These are phyloP conservation scores for Gari tellinella DNA, from an alignment of 2,888 invertebrate genomes.

Conservation along the genomic window DNA sequence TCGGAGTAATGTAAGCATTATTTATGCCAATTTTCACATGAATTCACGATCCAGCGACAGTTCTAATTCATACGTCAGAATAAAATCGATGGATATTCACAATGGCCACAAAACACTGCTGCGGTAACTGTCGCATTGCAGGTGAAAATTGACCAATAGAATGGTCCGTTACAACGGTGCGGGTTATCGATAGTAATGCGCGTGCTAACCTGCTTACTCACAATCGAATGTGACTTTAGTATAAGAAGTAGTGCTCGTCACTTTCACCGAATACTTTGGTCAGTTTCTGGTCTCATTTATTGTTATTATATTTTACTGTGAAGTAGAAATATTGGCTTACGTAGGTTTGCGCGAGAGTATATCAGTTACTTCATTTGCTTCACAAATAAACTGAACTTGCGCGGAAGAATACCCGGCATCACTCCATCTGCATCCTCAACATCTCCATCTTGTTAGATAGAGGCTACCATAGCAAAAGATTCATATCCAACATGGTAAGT, in stretches of 20 bases:
- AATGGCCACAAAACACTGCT: conserved; percentile 61
- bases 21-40: too few species aligned
- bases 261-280: not conserved
- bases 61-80: conserved; percentile 12
- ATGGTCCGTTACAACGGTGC: conserved; percentile 45
- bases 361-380: too few species aligned
- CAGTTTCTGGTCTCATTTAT: too few species aligned
- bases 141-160: conserved; percentile 63
- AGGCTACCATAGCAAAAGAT: not conserved
- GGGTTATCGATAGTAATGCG: conserved; percentile 13
- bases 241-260: conserved; percentile 15
- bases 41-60: conserved; percentile 13
- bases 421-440: conserved; percentile 27
- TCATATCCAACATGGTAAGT: conserved; percentile 25
- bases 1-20: too few species aligned
- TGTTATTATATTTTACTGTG: too few species aligned
- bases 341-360: too few species aligned
- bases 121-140: conserved; percentile 87
- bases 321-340: too few species aligned
- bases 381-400: not conserved
- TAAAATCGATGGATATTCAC: conserved; percentile 9
- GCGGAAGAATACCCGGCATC: conserved; percentile 26
- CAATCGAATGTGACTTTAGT: not conserved
- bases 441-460: conserved; percentile 4
- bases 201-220: conserved; percentile 13